Conservation (phyloP, 2,113 vertebrate genomes). For the Pan troglodytes region NHGRI_mPanTro3-v2.1_pri NC_072414.2:57746501-57747000, state of each 20-base stretch:
- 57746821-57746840: constrained; percentile 97
- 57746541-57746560: constrained; percentile 29
- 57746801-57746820: constrained; percentile 93
- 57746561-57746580: background rate
- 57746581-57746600: constrained; percentile 88
- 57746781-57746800: constrained; percentile 92
- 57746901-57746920: constrained; percentile 98
- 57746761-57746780: constrained; percentile 97
- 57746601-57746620: constrained; percentile 97
- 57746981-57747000: background rate
- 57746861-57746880: constrained; percentile 99
- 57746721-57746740: constrained; percentile 94
- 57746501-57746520: background rate
- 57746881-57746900: constrained; percentile 98
- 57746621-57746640: constrained; percentile 96
- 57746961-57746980: background rate
- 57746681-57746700: constrained; percentile 95
- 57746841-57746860: constrained; percentile 94
- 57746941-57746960: constrained; percentile 19
- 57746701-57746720: constrained; percentile 94
- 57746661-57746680: constrained; percentile 96
- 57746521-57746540: constrained; percentile 36
- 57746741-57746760: constrained; percentile 95
- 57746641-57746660: constrained; percentile 97
- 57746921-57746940: constrained; percentile 78